A percentile compares a stretch with the other conserved stretches of the same genome.
Evolutionary conservation across 2,113 vertebrate species (phyloP).

Genomic region (Leucopternis melanops): DNA sequence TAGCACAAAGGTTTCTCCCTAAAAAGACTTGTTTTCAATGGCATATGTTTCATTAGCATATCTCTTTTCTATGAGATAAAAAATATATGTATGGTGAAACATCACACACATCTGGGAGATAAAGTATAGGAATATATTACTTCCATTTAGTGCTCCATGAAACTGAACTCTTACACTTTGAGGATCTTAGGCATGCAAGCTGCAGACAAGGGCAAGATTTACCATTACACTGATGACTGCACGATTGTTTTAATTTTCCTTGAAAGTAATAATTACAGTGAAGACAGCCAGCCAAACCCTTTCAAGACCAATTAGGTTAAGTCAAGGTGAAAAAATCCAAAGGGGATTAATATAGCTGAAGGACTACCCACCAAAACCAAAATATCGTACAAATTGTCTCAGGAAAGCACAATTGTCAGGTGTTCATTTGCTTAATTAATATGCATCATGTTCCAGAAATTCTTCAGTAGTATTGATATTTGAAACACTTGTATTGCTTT

Average conservation of each 20-base stretch:
- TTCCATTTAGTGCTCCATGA: not conserved
- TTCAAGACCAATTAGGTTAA: not conserved
- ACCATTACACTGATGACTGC: not conserved
- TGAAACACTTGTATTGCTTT: not conserved
- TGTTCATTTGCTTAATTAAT: not conserved
- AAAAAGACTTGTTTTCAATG: not conserved
- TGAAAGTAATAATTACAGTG: not conserved
- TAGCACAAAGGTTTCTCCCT: not conserved
- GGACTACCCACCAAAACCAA: not conserved
- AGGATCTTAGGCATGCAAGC: not conserved
- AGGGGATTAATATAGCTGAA: not conserved
- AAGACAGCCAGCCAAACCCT: not conserved
- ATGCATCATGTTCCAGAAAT: not conserved
- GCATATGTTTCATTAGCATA: not conserved
- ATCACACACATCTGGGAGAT: not conserved
- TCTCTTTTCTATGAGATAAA: not conserved
- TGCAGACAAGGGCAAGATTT: not conserved
- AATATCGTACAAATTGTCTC: not conserved
- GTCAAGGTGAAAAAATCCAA: not conserved
- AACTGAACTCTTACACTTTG: not conserved
- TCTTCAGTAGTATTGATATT: not conserved
- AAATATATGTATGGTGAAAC: not conserved
- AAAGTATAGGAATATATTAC: not conserved
- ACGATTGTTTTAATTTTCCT: not conserved
- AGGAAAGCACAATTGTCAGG: not conserved